Percentiles rank a stretch among this genome's conserved stretches.
phyloP scores from a whole-genome alignment of 2,888 invertebrate species.

The Tachina grossa region DNA sequence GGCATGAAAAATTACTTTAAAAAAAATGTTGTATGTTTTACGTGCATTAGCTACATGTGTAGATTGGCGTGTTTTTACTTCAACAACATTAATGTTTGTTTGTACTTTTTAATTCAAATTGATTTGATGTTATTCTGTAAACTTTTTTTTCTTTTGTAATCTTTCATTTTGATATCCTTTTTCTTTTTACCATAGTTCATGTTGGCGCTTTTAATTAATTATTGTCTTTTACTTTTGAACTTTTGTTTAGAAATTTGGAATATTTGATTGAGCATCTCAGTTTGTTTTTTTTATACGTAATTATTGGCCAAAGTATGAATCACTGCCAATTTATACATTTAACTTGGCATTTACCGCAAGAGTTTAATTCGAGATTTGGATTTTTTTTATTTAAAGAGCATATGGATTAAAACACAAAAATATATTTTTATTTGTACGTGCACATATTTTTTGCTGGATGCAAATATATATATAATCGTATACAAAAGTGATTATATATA shows the following conservation, averaged over 20 bases:
- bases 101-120: slow-evolving; percentile 71
- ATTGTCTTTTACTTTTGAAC: neutral
- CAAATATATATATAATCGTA: no score
- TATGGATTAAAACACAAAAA: neutral
- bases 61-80: slow-evolving; percentile 70
- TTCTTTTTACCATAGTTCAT: slow-evolving; percentile 1
- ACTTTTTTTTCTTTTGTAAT: slow-evolving; percentile 1
- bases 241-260: neutral
- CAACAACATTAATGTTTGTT: slow-evolving; percentile 71
- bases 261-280: neutral
- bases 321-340: slow-evolving; percentile 47
- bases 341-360: slow-evolving; percentile 60
- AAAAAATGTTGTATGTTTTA: slow-evolving; percentile 56
- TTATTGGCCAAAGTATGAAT: slow-evolving; percentile 32
- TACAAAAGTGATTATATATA: no score
- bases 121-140: slow-evolving; percentile 53
- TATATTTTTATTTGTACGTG: neutral
- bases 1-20: slow-evolving; percentile 12
- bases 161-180: slow-evolving; percentile 12
- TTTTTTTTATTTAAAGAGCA: neutral
- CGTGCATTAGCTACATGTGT: slow-evolving; percentile 43
- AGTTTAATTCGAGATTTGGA: slow-evolving; percentile 24
- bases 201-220: slow-evolving; percentile 39
- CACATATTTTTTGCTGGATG: no score
- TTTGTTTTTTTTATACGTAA: neutral